Evolutionary conservation across 2,113 vertebrate species (phyloP).

Genomic region (Echinops telfairi): DNA sequence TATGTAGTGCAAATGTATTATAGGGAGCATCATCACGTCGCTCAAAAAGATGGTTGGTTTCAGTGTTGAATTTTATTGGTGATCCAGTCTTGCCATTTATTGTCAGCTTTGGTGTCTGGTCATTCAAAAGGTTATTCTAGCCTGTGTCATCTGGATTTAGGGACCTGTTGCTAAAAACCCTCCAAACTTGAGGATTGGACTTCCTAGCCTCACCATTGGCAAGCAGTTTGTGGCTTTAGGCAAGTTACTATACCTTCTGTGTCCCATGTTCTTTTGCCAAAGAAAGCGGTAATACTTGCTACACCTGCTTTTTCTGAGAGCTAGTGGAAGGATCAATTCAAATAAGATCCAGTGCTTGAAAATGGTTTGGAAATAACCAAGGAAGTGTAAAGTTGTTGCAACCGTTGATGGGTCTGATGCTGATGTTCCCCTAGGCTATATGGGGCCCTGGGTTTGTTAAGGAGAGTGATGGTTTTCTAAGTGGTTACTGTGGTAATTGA

Average conservation of each 20-base stretch:
- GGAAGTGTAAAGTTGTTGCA: not conserved
- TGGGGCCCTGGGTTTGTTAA: not conserved
- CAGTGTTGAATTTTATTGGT: not conserved
- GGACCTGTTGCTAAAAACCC: not conserved
- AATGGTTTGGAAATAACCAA: not conserved
- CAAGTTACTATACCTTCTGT: not conserved
- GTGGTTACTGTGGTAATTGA: slow-evolving; percentile 18
- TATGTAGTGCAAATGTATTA: not conserved
- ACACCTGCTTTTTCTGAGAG: slow-evolving; percentile 32
- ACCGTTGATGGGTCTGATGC: not conserved
- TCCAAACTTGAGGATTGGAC: not conserved
- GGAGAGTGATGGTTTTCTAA: not conserved
- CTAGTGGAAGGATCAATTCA: not conserved
- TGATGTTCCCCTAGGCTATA: not conserved
- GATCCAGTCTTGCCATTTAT: not conserved
- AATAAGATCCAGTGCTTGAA: slow-evolving; percentile 22
- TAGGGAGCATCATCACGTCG: not conserved
- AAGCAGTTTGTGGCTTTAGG: not conserved
- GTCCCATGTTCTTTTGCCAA: slow-evolving; percentile 3
- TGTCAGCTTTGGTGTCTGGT: not conserved
- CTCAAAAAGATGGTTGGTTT: not conserved
- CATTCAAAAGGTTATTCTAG: not conserved
- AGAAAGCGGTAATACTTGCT: not conserved
- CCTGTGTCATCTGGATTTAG: not conserved
- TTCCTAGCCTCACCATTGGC: not conserved